Conservation (phyloP, 2,888 invertebrate species). For the Tipula vernalis region DNA sequence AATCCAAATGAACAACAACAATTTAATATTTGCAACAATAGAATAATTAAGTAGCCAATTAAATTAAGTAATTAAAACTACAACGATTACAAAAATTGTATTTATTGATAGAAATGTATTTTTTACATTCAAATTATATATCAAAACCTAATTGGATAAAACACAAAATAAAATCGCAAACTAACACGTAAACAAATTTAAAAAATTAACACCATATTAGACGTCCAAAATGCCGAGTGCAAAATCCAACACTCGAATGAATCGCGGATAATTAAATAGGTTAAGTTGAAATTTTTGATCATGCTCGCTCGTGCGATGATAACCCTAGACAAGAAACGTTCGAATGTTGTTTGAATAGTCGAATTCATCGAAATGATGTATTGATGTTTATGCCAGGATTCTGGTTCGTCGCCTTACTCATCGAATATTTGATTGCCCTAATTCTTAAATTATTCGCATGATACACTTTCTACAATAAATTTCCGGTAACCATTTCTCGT, state of each 20-base stretch:
- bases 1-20: not conserved
- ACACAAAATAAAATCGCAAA: not conserved
- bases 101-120: not conserved
- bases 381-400: too few species aligned
- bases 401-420: too few species aligned
- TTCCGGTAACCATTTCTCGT: too few species aligned
- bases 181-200: not conserved
- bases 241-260: not conserved
- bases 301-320: not conserved
- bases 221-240: not conserved
- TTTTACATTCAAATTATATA: too few species aligned
- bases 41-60: not conserved
- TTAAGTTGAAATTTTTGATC: not conserved
- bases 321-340: not conserved
- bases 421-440: too few species aligned
- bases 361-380: not conserved
- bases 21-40: not conserved
- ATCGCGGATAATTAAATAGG: not conserved
- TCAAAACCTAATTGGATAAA: not conserved
- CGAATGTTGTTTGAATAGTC: not conserved
- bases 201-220: not conserved
- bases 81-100: too few species aligned
- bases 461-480: too few species aligned
- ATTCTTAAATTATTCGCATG: too few species aligned
- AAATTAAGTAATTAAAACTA: not conserved